A percentile compares a stretch with the other conserved stretches of the same genome.
Conservation (phyloP, 2,113 vertebrate species). For the Orthonyx spaldingii region DNA sequence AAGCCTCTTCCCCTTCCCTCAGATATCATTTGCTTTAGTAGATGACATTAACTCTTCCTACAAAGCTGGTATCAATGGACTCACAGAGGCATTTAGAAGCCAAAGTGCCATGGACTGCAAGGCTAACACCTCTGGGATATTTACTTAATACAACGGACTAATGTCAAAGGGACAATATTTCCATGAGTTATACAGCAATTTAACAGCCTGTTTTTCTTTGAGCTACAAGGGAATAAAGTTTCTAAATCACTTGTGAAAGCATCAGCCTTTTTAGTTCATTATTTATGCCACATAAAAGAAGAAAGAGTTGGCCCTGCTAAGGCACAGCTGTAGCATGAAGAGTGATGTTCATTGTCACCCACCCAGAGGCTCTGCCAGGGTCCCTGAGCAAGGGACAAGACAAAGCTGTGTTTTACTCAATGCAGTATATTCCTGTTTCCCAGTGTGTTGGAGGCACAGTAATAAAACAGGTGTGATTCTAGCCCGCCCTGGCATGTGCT, state of each 20-base stretch:
- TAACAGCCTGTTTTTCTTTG: not conserved
- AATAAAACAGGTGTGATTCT: not conserved
- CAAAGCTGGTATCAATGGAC: not conserved
- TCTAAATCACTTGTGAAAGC: constrained; percentile 1
- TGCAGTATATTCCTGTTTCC: not conserved
- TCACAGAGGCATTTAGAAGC: not conserved
- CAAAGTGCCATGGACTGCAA: not conserved
- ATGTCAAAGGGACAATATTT: not conserved
- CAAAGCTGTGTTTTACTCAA: not conserved
- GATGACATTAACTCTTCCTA: not conserved
- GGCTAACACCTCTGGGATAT: not conserved
- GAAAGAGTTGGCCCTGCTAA: not conserved
- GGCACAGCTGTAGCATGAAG: not conserved
- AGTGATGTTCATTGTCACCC: not conserved
- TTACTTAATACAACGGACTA: not conserved
- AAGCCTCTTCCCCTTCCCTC: not conserved
- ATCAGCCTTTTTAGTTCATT: not conserved
- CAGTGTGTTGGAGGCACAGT: not conserved
- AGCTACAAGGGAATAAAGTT: not conserved
- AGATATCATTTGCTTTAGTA: not conserved
- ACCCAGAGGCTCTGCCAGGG: not conserved
- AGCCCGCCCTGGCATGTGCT: not conserved
- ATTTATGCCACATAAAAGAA: not conserved
- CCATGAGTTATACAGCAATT: not conserved
- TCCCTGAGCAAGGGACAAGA: not conserved